These are phyloP conservation scores for Gymnothorax javanicus DNA, from an alignment of 2,797 vertebrate genomes.

Conservation along the genomic window DNA sequence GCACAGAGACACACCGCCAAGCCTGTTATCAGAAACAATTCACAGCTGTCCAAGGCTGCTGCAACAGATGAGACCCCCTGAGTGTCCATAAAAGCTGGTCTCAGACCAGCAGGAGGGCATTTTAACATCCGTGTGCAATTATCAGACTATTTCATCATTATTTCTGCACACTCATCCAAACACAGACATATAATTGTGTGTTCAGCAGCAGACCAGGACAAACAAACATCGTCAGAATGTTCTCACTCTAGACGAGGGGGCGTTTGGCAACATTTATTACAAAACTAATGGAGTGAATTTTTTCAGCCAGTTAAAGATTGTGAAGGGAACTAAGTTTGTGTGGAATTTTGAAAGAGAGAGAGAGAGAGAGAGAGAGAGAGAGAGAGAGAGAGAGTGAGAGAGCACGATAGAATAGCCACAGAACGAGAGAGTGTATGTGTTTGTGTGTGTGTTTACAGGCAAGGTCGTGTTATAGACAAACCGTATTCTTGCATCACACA, in stretches of 20 bases:
- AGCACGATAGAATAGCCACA: background rate
- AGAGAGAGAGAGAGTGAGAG: background rate
- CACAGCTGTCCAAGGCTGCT: background rate
- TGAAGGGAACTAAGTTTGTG: background rate
- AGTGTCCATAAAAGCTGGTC: background rate
- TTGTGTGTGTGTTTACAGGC: background rate
- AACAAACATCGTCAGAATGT: background rate
- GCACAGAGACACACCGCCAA: background rate
- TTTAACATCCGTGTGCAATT: slow-evolving; percentile 7
- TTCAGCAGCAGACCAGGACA: background rate
- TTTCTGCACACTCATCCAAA: background rate
- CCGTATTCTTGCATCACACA: background rate
- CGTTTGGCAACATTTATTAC: background rate
- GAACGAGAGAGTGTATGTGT: background rate
- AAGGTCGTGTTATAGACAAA: slow-evolving; percentile 1
- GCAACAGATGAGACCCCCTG: background rate
- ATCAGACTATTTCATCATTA: background rate
- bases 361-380: background rate
- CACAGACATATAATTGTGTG: background rate
- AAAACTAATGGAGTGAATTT: background rate
- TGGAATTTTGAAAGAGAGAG: background rate
- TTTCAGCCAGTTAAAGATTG: background rate
- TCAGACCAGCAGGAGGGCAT: background rate
- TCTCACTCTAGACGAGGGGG: no score
- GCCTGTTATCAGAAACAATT: background rate